These are phyloP conservation scores for Delphinus delphis DNA, from an alignment of 2,113 vertebrate species.

Conservation along the genomic window DNA sequence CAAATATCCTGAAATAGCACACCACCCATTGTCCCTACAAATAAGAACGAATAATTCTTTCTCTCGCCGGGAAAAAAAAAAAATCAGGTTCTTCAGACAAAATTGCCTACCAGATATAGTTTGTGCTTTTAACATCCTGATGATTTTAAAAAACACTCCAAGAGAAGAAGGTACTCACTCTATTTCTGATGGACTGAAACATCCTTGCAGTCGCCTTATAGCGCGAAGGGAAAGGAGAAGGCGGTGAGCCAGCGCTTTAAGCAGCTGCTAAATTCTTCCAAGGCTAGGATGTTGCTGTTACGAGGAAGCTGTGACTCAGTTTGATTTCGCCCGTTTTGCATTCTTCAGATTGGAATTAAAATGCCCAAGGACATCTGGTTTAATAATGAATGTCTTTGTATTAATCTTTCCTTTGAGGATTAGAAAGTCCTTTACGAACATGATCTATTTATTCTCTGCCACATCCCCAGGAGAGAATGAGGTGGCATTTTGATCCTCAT, in stretches of 20 bases:
- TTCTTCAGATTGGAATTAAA: constrained; percentile 74
- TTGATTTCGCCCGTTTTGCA: constrained; percentile 36
- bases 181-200: neutral
- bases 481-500: constrained; percentile 58
- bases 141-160: neutral
- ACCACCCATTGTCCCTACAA: constrained; percentile 51
- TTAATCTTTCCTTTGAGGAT: constrained; percentile 70
- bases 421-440: constrained; percentile 68
- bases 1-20: neutral
- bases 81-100: neutral
- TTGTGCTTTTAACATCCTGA: neutral
- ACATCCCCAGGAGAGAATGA: constrained; percentile 49
- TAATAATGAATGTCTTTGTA: constrained; percentile 72
- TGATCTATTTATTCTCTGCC: constrained; percentile 67
- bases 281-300: neutral
- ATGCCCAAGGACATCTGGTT: constrained; percentile 74
- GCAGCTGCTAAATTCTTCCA: constrained; percentile 27
- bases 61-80: neutral
- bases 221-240: neutral
- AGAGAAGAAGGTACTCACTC: neutral
- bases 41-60: constrained; percentile 30
- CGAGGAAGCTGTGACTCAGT: constrained; percentile 21
- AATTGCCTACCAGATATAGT: constrained; percentile 20
- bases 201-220: neutral
- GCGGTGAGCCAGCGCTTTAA: neutral